Evolutionary conservation across 2,797 vertebrate species (phyloP), one percentile per base, ranked within the genome.

Genomic region (Synanceia verrucosa): DNA sequence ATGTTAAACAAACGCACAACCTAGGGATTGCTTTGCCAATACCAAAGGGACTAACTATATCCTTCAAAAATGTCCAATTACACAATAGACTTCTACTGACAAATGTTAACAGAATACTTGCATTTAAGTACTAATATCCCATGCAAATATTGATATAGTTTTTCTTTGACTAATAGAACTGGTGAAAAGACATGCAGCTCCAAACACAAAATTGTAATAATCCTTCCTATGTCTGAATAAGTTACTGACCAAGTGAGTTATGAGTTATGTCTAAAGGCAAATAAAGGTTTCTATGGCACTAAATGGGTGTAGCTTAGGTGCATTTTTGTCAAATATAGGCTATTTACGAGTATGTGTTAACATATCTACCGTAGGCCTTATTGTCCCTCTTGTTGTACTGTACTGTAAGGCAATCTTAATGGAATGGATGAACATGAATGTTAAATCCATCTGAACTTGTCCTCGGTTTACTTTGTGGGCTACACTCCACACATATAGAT

Each of bases 261-360:
- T 91, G 89, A 89, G 79, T 88, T 59, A 87, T 87, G 86, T 92
- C 89, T 93, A 92, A 94, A 94, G 92, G 91, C 92, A 93, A 93
- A 92, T 90, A 89, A 92, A 92, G 91, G 91, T 92, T 92, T 93
- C 89, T 92, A 93, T 93, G 91, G 93, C 93, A 93, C 93, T 93
- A 93, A 92, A 92, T 92, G 90, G 92, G 89, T 90, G 89, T 92
- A 88, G 88, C 86, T 89, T 91, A 91, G 90, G 90, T 93, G 90
- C 87, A 89, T 91, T 83, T 88, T 84, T 86, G 86, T 89, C 90
- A 89, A 87, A 91, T 90, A 91, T 82, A 90, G 90, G 88, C 89
- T 91, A 87, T 89, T 87, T 81, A 86, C 53, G 71, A 84, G 76
- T 85, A 76, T 77, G 86, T 76, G 82, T 90, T 79, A 86, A 83